Base-by-base conservation (phyloP, 23 tunicate genomes). In the Phallusia fumigata region DNA sequence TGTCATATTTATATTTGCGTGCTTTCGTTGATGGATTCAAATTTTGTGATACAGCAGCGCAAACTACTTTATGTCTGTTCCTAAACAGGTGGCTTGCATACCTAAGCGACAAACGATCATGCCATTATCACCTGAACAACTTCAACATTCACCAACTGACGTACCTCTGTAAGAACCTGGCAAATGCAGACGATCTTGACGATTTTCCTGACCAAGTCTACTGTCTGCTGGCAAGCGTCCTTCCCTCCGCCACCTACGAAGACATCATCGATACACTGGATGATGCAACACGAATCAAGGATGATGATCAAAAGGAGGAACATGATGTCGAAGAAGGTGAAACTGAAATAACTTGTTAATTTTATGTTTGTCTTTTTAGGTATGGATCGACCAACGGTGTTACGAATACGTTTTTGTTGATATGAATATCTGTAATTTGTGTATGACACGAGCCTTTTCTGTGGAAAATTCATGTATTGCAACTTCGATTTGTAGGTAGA, bases 111-210 rank as follows among this genome's bases (percentile, higher is more conserved):
- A 75, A 82, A 65, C 77, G 91, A 6, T 33, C 47, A 32, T 31
- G 82, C 10, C 83, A 82, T 65, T 88, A 88, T 49, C 79, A 88
- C 53, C 69, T 88, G 69, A 88, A 88, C 72, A 50, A 88, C 34
- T 88, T 52, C 86, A 88, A 82, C 76, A 88, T 88, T 8, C 91
- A 88, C 34, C 91, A 88, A 28, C 73, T 88, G 6, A 81, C 86
- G 10, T 88, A 82, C 36, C 82, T 88, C 45, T 82, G 91, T 64
- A 76, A 82, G 53, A 58, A 82, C 28, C 86, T 88, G 76, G 86
- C 91, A 19, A 33, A 74, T 15, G 35, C 58, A 0, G 28, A 33
- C 49, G 88, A 53, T 6, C 8, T 22, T 3, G 44, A 49, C 24
- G 78, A 85, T 69, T 81, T 84, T 64, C 51, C 87, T 18, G 93